These are phyloP conservation scores for Apocheima hispidaria DNA, from an alignment of 2,888 invertebrate genomes.

Conservation along the genomic window DNA sequence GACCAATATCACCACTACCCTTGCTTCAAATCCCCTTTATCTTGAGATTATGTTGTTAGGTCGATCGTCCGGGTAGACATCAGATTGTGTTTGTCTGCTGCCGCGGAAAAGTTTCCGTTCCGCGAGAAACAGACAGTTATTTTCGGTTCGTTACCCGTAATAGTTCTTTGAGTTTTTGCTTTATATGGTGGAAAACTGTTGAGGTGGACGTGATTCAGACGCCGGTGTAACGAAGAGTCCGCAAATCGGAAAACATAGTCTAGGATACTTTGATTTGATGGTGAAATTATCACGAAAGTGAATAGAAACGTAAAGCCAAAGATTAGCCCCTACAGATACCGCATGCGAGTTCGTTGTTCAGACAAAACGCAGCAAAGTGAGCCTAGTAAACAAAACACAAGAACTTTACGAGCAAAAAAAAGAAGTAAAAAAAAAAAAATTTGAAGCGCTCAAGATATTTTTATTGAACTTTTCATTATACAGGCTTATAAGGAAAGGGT, in stretches of 20 bases:
- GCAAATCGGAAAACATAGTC: background rate
- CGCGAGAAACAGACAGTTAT: background rate
- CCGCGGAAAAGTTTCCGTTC: background rate
- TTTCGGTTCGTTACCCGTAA: background rate
- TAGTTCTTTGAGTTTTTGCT: background rate
- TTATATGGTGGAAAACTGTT: background rate
- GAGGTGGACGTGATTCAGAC: no score
- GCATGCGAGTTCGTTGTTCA: no score
- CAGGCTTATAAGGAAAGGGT: no score
- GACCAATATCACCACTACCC: background rate
- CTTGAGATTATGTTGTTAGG: background rate
- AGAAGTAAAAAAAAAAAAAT: no score
- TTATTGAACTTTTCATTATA: no score
- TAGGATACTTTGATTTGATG: background rate
- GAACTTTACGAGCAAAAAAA: no score
- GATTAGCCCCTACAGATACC: no score
- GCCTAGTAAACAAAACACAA: no score
- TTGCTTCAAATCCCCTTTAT: background rate
- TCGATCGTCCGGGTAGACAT: background rate
- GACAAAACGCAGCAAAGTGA: no score
- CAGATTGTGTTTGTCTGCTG: no score
- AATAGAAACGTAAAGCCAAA: background rate
- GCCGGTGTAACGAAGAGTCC: background rate
- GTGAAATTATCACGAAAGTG: no score
- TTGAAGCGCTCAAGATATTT: no score